A percentile compares a stretch with the other conserved stretches of the same genome.
Conservation (phyloP, 2,797 vertebrate genomes). For the Xenops minutus region DNA sequence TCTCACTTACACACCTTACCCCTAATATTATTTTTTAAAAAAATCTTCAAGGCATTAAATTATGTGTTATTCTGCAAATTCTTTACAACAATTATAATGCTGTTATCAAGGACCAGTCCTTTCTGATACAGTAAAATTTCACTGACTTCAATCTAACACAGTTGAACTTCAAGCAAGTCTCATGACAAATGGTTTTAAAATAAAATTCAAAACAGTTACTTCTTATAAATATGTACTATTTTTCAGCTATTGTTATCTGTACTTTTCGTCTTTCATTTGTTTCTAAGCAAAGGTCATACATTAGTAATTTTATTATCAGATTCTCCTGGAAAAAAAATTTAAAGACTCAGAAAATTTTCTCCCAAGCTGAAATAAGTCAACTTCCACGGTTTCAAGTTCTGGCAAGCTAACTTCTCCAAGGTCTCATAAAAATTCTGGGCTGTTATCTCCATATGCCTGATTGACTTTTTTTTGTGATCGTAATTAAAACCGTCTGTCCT, state of each 20-base stretch:
- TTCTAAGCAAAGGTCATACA: neutral
- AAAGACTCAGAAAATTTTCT: neutral
- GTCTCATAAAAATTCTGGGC: constrained; percentile 61
- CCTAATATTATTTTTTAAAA: neutral
- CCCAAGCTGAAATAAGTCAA: constrained; percentile 12
- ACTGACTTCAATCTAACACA: neutral
- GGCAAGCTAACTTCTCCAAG: constrained; percentile 53
- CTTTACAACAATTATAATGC: neutral
- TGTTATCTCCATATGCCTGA: constrained; percentile 61
- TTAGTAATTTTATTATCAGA: neutral
- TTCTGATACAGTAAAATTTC: neutral
- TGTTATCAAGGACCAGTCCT: neutral
- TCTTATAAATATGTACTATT: neutral
- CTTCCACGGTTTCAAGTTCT: constrained; percentile 30
- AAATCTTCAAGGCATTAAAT: neutral
- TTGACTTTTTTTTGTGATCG: constrained; percentile 36
- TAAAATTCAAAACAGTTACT: neutral
- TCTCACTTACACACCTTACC: neutral
- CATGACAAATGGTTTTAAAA: neutral
- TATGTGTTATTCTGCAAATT: neutral
- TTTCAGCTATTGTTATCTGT: neutral
- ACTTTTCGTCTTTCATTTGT: neutral
- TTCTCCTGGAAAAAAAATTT: neutral
- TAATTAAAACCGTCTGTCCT: constrained; percentile 69
- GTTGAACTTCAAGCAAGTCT: neutral